These are phyloP conservation scores for Allolobophora icterica DNA, from an alignment of 2,888 invertebrate genomes.

Conservation along the genomic window DNA sequence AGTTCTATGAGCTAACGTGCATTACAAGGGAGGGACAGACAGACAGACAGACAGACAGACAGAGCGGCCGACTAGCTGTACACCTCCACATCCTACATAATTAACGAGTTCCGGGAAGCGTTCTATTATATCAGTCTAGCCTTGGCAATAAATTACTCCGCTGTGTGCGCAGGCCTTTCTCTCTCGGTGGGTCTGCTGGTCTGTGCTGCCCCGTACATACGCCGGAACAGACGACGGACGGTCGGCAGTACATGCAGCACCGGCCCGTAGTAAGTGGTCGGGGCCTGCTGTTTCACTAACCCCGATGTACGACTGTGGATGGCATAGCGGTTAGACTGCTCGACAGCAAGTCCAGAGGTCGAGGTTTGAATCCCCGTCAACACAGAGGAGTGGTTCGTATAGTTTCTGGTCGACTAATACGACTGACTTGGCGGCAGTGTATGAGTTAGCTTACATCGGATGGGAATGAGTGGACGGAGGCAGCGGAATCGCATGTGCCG, in stretches of 20 bases:
- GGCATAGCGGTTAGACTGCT: background rate
- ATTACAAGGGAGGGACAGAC: background rate
- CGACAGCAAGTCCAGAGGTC: background rate
- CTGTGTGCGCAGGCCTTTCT: background rate
- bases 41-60: background rate
- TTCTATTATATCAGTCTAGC: constrained; percentile 17
- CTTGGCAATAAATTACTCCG: constrained; percentile 17
- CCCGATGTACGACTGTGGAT: background rate
- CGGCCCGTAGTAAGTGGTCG: background rate
- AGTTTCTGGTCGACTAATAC: background rate
- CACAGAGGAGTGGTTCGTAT: background rate
- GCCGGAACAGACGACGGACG: background rate
- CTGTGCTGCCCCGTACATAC: background rate
- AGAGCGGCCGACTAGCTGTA: background rate
- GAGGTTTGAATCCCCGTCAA: background rate
- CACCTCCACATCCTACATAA: constrained; percentile 17
- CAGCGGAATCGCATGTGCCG: too few relatives aligned
- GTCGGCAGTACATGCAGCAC: background rate
- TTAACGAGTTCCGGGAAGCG: constrained; percentile 17
- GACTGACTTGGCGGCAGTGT: background rate
- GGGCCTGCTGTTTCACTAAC: background rate
- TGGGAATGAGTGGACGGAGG: too few relatives aligned
- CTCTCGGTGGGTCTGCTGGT: background rate
- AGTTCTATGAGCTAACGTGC: background rate
- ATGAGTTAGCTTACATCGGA: too few relatives aligned